Conservation (phyloP, 2,797 vertebrate genomes). For the Neopelma chrysocephalum region DNA sequence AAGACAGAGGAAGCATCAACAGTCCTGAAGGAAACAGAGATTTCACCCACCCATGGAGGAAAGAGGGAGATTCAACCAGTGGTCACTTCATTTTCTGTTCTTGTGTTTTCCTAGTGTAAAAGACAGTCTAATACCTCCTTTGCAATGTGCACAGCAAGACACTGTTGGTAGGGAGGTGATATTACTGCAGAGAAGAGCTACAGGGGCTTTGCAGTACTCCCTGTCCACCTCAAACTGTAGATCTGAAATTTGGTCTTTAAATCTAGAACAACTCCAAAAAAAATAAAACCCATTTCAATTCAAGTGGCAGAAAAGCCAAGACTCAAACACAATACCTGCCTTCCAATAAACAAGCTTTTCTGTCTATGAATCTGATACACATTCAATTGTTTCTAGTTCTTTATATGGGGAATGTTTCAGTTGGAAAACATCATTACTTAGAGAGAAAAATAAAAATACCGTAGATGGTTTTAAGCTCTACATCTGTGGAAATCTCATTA, state of each 20-base stretch:
- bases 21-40: not conserved
- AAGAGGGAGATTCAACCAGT: not conserved
- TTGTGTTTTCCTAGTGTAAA: not conserved
- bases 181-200: not conserved
- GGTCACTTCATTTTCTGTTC: not conserved
- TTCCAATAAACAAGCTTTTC: conserved; percentile 26
- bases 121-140: not conserved
- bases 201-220: not conserved
- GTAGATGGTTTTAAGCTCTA: conserved; percentile 74
- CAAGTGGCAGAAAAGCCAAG: not conserved
- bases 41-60: not conserved
- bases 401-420: conserved; percentile 66
- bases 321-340: not conserved
- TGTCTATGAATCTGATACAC: conserved; percentile 14
- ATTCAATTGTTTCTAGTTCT: conserved; percentile 43
- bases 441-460: conserved; percentile 68
- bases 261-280: not conserved
- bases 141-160: not conserved
- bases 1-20: not conserved
- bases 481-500: conserved; percentile 78
- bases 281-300: not conserved
- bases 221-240: not conserved
- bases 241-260: not conserved
- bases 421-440: conserved; percentile 70
- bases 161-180: not conserved